Evolutionary conservation across 2,797 vertebrate species (phyloP), one percentile per base, ranked within the genome.

Genomic region (Falco peregrinus): DNA sequence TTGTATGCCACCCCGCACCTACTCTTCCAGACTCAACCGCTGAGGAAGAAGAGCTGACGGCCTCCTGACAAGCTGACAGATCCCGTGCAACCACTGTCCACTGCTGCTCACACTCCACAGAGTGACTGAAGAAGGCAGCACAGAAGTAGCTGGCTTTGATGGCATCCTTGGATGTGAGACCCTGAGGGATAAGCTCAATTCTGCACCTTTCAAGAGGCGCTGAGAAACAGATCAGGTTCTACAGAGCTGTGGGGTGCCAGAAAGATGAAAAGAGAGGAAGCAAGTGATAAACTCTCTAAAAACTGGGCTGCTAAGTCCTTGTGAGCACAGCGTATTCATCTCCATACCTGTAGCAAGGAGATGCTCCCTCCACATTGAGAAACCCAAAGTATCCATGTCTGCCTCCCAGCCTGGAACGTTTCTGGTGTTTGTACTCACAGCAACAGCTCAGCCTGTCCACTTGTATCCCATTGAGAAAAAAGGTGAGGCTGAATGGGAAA

Each of bases 401-500:
- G 96, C 99, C 98, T 4, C 98, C 98, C 2, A 99, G 98, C 47
- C 98, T 96, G 65, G 98, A 95, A 15, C 98, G 98, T 89, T 98
- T 98, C 84, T 98, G 98, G 89, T 99, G 98, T 83, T 98, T 99
- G 96, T 98, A 99, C 98, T 99, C 99, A 15, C 99, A 99, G 98
- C 99, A 99, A 41, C 99, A 99, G 97, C 99, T 99, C 88, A 99
- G 96, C 48, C 99, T 98, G 94, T 99, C 99, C 64, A 99, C 98
- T 95, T 99, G 99, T 9, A 99, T 97, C 64, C 99, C 99, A 1
- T 99, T 99, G 92, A 99, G 97, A 95, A 98, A 99, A 97, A 99
- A 99, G 29, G 99, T 99, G 96, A 99, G 98, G 96, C 99, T 99
- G 98, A 99, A 99, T 2, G 99, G 99, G 95, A 99, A 99, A 21